phyloP scores from a whole-genome alignment of 2,888 invertebrate species.

The Hipparchia sbordonii region DNA sequence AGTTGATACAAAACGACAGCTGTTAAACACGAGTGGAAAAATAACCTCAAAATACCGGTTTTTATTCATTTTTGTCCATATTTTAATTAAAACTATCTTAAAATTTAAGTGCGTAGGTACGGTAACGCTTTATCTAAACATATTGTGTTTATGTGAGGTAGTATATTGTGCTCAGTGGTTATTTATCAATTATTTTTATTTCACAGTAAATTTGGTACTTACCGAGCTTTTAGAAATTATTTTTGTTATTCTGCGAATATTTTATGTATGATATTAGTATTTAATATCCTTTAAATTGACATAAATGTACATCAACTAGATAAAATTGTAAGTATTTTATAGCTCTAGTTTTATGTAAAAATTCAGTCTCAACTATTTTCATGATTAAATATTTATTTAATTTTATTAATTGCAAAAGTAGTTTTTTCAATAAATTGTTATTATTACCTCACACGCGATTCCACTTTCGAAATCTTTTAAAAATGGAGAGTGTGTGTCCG shows the following conservation, averaged over 20 bases:
- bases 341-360: not conserved
- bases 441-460: slow-evolving; percentile 12
- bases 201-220: no score
- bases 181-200: not conserved
- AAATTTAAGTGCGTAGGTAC: not conserved
- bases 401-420: slow-evolving; percentile 24
- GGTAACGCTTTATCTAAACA: not conserved
- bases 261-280: no score
- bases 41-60: slow-evolving; percentile 36
- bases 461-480: slow-evolving; percentile 30
- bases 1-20: not conserved
- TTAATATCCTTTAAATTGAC: not conserved
- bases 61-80: not conserved
- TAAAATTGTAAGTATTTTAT: not conserved
- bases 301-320: not conserved
- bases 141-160: not conserved
- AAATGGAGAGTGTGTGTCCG: slow-evolving; percentile 53
- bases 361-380: slow-evolving; percentile 1
- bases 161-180: not conserved
- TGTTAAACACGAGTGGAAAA: slow-evolving; percentile 23
- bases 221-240: no score
- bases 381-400: slow-evolving; percentile 30
- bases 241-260: no score
- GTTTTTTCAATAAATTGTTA: slow-evolving; percentile 24
- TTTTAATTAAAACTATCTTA: not conserved